Percentiles rank a stretch among this genome's conserved stretches.
phyloP scores from a whole-genome alignment of 2,797 vertebrate species.

The Austrolebias charrua region DNA sequence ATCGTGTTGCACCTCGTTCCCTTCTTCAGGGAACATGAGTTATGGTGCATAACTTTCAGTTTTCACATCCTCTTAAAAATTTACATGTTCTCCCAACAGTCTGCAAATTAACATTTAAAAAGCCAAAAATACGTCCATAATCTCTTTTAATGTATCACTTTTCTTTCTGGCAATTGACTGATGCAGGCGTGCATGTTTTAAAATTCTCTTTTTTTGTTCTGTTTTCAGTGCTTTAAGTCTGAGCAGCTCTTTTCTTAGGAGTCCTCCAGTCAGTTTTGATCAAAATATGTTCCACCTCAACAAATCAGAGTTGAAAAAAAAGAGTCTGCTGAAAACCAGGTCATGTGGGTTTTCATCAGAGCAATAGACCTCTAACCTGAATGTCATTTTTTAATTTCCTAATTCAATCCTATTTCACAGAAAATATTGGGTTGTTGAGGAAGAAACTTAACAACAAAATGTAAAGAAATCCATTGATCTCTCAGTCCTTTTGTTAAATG shows the following conservation, averaged over 20 bases:
- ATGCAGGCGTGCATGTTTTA: conserved; percentile 12
- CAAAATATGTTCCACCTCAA: conserved; percentile 30
- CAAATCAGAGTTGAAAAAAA: conserved; percentile 19
- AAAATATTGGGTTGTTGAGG: conserved; percentile 18
- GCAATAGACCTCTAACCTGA: conserved; percentile 30
- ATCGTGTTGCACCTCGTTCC: too few species aligned
- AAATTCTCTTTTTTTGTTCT: conserved; percentile 18
- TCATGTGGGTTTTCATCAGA: conserved; percentile 30
- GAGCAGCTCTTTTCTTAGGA: conserved; percentile 4
- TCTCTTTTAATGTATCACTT: conserved; percentile 9
- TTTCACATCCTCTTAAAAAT: conserved; percentile 20
- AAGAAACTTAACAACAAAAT: conserved; percentile 22
- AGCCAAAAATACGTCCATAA: neutral
- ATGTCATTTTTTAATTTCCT: conserved; percentile 13
- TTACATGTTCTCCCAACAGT: conserved; percentile 11
- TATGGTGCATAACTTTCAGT: too few species aligned
- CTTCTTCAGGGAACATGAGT: too few species aligned
- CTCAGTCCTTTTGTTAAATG: conserved; percentile 7
- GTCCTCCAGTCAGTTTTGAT: conserved; percentile 34
- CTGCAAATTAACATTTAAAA: conserved; percentile 14
- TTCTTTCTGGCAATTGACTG: conserved; percentile 13
- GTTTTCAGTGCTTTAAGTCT: conserved; percentile 15
- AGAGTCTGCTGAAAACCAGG: conserved; percentile 16
- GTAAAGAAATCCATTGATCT: neutral
- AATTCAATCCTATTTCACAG: conserved; percentile 24